Evolutionary conservation across 53 echinoderm and acorn worm genomes (phyloP).

Genomic region (Echinometra lucunter): DNA sequence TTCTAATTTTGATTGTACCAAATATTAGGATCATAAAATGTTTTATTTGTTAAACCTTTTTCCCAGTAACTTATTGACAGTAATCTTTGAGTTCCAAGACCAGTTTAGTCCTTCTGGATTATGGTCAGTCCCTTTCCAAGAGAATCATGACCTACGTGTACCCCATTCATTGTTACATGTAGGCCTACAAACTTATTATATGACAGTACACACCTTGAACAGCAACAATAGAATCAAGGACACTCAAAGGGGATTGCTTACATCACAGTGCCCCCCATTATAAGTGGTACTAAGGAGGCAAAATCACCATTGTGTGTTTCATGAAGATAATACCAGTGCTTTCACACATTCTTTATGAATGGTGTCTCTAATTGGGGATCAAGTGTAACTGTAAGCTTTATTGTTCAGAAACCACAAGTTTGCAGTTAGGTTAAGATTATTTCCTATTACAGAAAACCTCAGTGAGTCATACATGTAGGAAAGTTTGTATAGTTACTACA

Average conservation of each 20-base stretch:
- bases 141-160: not conserved
- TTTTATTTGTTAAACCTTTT: too few species aligned
- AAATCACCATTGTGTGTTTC: not conserved
- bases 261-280: not conserved
- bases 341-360: not conserved
- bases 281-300: not conserved
- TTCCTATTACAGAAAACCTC: not conserved
- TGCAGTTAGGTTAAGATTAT: not conserved
- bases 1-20: too few species aligned
- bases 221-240: not conserved
- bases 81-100: too few species aligned
- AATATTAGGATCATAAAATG: too few species aligned
- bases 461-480: not conserved
- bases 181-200: not conserved
- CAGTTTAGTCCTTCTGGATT: too few species aligned
- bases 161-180: not conserved
- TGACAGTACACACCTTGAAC: not conserved
- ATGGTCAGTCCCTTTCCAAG: not conserved
- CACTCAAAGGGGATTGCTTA: not conserved
- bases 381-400: not conserved
- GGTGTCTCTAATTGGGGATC: not conserved
- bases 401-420: slow-evolving; percentile 21
- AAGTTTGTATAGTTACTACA: not conserved
- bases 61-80: too few species aligned
- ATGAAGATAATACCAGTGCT: not conserved